phyloP scores from a whole-genome alignment of 2,113 vertebrate species.

The Mandrillus leucophaeus region DNA sequence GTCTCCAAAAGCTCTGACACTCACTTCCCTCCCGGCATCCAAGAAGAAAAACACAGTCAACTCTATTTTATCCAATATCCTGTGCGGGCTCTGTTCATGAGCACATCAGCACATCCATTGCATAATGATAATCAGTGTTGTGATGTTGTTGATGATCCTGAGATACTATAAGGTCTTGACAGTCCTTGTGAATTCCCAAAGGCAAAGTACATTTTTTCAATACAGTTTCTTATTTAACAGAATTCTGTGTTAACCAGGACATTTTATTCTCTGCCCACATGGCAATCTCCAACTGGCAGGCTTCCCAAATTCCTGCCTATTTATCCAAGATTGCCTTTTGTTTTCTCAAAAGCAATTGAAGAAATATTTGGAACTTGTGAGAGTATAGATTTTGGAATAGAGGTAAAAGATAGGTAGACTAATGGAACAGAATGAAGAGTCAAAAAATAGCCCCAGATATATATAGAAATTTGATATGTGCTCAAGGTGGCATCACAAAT shows the following conservation, averaged over 20 bases:
- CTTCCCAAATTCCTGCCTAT: neutral
- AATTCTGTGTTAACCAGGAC: neutral
- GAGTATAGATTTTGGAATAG: neutral
- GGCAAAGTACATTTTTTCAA: neutral
- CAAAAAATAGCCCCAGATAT: neutral
- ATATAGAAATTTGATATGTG: neutral
- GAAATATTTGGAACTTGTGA: constrained; percentile 23
- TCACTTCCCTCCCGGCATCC: neutral
- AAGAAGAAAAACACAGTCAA: neutral
- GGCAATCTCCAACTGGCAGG: neutral
- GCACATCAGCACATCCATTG: neutral
- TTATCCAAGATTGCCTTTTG: neutral
- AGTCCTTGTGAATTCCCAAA: neutral
- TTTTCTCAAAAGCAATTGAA: neutral
- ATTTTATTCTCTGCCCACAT: neutral
- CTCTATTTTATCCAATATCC: neutral
- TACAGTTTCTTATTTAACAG: neutral
- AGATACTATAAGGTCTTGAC: neutral
- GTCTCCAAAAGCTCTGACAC: neutral
- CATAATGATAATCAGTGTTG: too few species aligned
- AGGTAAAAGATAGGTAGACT: neutral
- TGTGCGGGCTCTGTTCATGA: neutral
- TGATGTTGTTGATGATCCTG: neutral
- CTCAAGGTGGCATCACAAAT: neutral
- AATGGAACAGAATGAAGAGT: neutral